Percentiles rank a stretch among this genome's conserved stretches.
Conservation (phyloP, 2,797 vertebrate genomes). For the Bradypus variegatus region DNA sequence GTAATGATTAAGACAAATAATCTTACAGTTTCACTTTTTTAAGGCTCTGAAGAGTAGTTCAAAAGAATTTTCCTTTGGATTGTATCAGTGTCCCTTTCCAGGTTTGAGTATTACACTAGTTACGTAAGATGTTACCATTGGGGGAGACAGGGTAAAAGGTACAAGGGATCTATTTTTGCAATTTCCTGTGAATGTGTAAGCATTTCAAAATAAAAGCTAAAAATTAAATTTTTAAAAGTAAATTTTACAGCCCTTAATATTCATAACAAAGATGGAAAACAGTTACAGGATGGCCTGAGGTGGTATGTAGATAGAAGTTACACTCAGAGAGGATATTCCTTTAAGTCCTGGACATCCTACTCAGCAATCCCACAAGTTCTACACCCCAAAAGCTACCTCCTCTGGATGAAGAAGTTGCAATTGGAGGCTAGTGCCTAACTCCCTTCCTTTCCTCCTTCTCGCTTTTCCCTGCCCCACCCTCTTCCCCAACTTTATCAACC, state of each 20-base stretch:
- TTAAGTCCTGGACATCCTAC: no score
- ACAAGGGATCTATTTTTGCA: no score
- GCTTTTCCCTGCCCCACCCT: neutral
- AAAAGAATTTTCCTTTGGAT: neutral
- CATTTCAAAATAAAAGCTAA: accelerated
- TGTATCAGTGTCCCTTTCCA: accelerated
- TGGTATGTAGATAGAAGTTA: neutral
- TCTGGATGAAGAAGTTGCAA: no score
- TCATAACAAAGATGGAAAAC: accelerated
- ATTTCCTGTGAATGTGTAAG: accelerated
- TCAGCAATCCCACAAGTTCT: neutral
- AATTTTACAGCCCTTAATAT: no score
- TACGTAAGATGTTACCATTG: neutral
- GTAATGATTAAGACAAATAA: no score
- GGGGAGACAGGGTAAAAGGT: no score
- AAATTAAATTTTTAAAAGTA: accelerated
- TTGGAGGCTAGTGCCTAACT: neutral
- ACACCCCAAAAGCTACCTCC: neutral
- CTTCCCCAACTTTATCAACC: neutral
- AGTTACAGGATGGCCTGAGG: no score
- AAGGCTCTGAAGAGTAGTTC: neutral
- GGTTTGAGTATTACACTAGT: neutral
- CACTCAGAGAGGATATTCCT: neutral
- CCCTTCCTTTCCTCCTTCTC: neutral
- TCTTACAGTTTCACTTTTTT: no score